Base-by-base conservation (phyloP, 2,113 vertebrate genomes). In the Zootoca vivipara region DNA sequence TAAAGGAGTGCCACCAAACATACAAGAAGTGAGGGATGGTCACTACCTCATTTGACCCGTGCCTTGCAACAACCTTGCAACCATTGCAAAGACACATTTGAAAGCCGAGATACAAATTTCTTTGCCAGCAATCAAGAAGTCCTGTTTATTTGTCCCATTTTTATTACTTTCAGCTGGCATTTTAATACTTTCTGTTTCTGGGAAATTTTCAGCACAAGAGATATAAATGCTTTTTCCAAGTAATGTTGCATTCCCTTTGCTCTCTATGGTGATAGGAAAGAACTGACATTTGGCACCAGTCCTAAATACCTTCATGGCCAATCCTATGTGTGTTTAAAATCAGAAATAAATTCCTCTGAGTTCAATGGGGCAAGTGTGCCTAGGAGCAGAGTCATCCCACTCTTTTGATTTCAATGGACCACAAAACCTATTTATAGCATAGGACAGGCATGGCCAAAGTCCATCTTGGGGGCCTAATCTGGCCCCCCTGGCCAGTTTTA, bases 141-240 rank as follows among this genome's bases (percentile, higher is more conserved):
- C 1, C 75, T 93, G 56, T 88, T 86, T 86, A 81, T 93, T 86
- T 86, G 30, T 35, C 13, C 28, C 85, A 86, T 20, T 56, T 72
- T 86, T 89, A 42, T 89, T 93, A 89, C 79, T 64, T n/a, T 87
- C 86, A 81, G 73, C 65, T 91, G 40, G 3, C 1, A 22, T 58
- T 26, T 7, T 22, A 85, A 26, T 40, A 35, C 72, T 0, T 0
- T 80, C 72, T 3, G 80, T 86, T 84, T 72, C 28, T 40, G 22
- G 30, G 26, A 93, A 89, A 80, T 81, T 38, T 1, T 38, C 1
- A 3, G 12, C 22, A 26, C 28, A 20, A 0, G 0, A 40, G 13
- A 38, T 1, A 73, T 20, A 42, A 62, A 85, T 80, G 6, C 22
- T 81, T 78, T 52, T 62, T 0, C 2, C 18, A 74, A 5, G 26